A percentile compares a stretch with the other conserved stretches of the same genome.
Conservation (phyloP, 2,113 vertebrate species). For the Cyprinodon variegatus region DNA sequence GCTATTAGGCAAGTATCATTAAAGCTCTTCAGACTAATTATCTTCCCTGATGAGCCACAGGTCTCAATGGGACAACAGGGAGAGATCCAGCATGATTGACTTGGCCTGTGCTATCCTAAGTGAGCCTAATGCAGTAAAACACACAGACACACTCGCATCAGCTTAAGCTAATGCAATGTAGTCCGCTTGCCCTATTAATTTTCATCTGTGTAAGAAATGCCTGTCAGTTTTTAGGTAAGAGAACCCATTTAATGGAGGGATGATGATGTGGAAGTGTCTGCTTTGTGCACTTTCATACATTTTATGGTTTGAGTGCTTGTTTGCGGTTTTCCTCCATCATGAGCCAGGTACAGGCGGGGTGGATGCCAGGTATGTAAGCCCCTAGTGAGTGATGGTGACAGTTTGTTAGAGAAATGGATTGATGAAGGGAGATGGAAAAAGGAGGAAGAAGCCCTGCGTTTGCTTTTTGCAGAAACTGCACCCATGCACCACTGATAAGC, state of each 20-base stretch:
- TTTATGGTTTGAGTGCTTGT: conserved; percentile 30
- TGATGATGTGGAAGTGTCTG: conserved; percentile 7
- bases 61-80: conserved; percentile 57
- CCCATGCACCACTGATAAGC: conserved; percentile 52
- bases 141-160: conserved; percentile 14
- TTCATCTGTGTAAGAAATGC: conserved; percentile 48
- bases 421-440: conserved; percentile 31
- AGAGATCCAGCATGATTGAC: conserved; percentile 63
- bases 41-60: conserved; percentile 65
- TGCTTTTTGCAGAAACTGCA: conserved; percentile 42
- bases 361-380: conserved; percentile 68
- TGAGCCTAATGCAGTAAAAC: conserved; percentile 18
- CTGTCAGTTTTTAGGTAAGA: conserved; percentile 41
- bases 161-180: conserved; percentile 34
- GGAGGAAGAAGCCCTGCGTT: conserved; percentile 35
- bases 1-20: conserved; percentile 69
- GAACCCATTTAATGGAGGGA: conserved; percentile 22
- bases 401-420: conserved; percentile 48
- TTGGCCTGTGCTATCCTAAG: conserved; percentile 43
- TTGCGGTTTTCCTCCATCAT: conserved; percentile 42
- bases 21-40: conserved; percentile 72
- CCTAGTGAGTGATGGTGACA: conserved; percentile 63
- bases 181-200: conserved; percentile 38
- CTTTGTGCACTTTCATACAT: conserved; percentile 13
- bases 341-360: conserved; percentile 56